Evolutionary conservation across 2,888 invertebrate species (phyloP), one percentile per base, ranked within the genome.

Genomic region (Tetheella fluctuosa): DNA sequence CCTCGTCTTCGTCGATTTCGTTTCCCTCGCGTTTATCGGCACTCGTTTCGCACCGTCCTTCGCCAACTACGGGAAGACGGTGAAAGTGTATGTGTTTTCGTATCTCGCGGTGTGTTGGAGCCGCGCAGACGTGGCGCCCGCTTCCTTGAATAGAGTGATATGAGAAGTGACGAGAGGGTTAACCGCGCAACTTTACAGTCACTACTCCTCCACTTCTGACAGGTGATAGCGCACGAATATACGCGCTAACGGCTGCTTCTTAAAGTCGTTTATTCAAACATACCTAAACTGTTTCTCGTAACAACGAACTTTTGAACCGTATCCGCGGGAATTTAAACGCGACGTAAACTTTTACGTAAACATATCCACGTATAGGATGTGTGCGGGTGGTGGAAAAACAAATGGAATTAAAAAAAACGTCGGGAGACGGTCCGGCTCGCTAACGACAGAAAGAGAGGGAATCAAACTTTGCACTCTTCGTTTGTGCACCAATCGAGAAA

Each of bases 401-500:
- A 88, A 85, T 71, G 80, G 77, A 85, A 84, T 80, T 79, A 86
- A 89, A 88, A n/a, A n/a, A 87, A 84, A 84, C 71, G 73, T 74
- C 70, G 72, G 69, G 80, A 80, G 79, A 79, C 81, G 78, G 76
- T 74, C 72, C 76, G 82, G 80, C 79, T 80, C 71, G 77, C 79
- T 75, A 73, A 70, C 77, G 86, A 71, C 77, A 78, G 89, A 90
- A 79, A 89, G 89, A 88, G 91, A 90, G 73, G 71, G 85, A 81
- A 80, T 75, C 77, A 77, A 72, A 80, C 80, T 88, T 85, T 85
- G 88, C 85, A 81, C 90, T 90, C 88, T 85, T 89, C 91, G 80
- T 85, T 88, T 88, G 87, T 88, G 88, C 88, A 86, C 86, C 86
- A 89, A 88, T 91, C 87, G 89, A 86, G 89, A 89, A 91, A 89